Percentiles rank a stretch among this genome's conserved stretches.
Conservation (phyloP, 2,888 invertebrate genomes). For the Drosophila bunnanda region DNA sequence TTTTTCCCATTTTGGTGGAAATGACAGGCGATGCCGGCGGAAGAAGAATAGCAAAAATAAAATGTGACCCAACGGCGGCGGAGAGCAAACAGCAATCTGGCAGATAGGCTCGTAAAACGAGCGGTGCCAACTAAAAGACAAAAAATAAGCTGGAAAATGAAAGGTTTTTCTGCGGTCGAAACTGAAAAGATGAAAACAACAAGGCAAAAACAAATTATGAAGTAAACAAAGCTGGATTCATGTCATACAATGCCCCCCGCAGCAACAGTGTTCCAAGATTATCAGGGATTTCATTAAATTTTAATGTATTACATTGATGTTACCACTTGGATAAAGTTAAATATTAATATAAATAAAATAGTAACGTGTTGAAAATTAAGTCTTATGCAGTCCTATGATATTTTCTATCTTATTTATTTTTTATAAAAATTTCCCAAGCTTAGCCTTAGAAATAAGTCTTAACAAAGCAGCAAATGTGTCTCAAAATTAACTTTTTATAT, state of each 20-base stretch:
- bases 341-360: not conserved
- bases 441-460: too few relatives aligned
- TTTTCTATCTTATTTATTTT: too few relatives aligned
- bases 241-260: conserved; percentile 26
- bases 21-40: conserved; percentile 57
- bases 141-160: conserved; percentile 50
- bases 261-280: conserved; percentile 26
- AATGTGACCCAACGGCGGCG: conserved; percentile 45
- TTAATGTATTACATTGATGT: not conserved
- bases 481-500: not conserved
- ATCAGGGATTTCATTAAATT: not conserved
- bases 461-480: too few relatives aligned
- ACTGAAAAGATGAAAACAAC: conserved; percentile 36
- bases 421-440: too few relatives aligned
- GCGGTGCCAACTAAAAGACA: conserved; percentile 48
- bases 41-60: conserved; percentile 46
- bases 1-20: conserved; percentile 45
- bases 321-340: too few relatives aligned
- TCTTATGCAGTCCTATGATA: not conserved
- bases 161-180: conserved; percentile 72
- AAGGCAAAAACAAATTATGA: conserved; percentile 51
- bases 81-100: conserved; percentile 42
- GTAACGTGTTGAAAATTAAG: fast-evolving
- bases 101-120: conserved; percentile 69
- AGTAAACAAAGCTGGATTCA: conserved; percentile 50